phyloP scores from a whole-genome alignment of 2,888 invertebrate genomes.

The Pyrochroa serraticornis region DNA sequence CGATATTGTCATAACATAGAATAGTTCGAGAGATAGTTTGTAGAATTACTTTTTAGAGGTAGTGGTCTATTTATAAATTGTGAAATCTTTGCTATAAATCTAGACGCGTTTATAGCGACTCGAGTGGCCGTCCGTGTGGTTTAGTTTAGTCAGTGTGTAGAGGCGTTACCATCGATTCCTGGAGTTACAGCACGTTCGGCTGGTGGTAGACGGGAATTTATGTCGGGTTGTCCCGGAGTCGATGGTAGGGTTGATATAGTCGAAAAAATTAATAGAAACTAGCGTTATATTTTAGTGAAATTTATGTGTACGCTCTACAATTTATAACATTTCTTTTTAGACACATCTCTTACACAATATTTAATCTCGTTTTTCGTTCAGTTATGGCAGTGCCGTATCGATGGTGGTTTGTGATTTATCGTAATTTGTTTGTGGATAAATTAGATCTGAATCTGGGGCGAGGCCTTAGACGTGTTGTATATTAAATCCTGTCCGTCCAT shows the following conservation, averaged over 20 bases:
- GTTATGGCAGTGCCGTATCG: slow-evolving; percentile 23
- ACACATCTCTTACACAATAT: slow-evolving; percentile 27
- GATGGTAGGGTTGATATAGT: slow-evolving; percentile 8
- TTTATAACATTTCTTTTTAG: slow-evolving; percentile 26
- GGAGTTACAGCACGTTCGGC: background rate
- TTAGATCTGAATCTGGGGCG: slow-evolving; percentile 27
- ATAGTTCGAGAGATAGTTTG: slow-evolving; percentile 36
- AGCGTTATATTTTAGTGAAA: slow-evolving; percentile 28
- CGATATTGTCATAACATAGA: slow-evolving; percentile 30
- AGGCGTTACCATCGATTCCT: slow-evolving; percentile 29
- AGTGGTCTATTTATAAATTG: slow-evolving; percentile 8
- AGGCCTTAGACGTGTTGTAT: slow-evolving; percentile 43
- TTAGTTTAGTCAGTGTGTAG: slow-evolving; percentile 41
- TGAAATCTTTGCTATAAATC: slow-evolving; percentile 17
- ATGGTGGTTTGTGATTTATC: slow-evolving; percentile 32
- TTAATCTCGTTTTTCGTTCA: slow-evolving; percentile 26
- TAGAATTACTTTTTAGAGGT: slow-evolving; percentile 33
- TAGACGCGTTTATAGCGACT: slow-evolving; percentile 27
- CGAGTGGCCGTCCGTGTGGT: slow-evolving; percentile 23
- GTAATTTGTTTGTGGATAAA: slow-evolving; percentile 28
- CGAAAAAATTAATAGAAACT: slow-evolving; percentile 25
- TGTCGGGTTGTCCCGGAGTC: slow-evolving; percentile 9
- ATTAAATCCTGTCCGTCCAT: slow-evolving; percentile 51
- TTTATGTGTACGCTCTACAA: slow-evolving; percentile 32
- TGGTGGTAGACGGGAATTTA: slow-evolving; percentile 3